phyloP scores from a whole-genome alignment of 2,888 invertebrate genomes.

The Trissoscelio sp. region DNA sequence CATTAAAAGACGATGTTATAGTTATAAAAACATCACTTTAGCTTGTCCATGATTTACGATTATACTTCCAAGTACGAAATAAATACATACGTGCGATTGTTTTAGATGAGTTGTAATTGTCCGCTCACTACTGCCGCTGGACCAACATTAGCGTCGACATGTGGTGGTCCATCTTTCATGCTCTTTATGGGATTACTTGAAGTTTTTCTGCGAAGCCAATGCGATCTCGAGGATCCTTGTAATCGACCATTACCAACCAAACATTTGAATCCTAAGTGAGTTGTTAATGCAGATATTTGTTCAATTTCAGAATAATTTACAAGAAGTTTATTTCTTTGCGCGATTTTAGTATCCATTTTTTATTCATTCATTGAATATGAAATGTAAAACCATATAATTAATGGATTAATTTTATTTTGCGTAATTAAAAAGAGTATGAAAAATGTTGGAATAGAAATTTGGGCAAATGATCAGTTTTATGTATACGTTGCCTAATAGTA shows the following conservation, averaged over 20 bases:
- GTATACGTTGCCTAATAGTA: conserved; percentile 33
- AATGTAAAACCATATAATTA: too few species aligned
- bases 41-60: conserved; percentile 23
- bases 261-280: conserved; percentile 78
- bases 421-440: background rate
- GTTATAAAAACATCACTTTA: conserved; percentile 35
- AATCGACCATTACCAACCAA: conserved; percentile 86
- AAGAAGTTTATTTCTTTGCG: too few species aligned
- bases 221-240: conserved; percentile 94
- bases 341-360: too few species aligned
- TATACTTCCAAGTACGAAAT: conserved; percentile 14
- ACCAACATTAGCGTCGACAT: conserved; percentile 93
- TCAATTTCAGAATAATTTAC: too few species aligned
- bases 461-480: conserved; percentile 27
- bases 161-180: conserved; percentile 94
- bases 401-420: too few species aligned
- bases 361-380: too few species aligned
- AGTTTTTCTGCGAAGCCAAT: conserved; percentile 93
- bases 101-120: conserved; percentile 88
- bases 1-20: conserved; percentile 4
- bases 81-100: conserved; percentile 48
- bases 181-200: conserved; percentile 95
- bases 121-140: conserved; percentile 90
- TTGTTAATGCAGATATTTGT: too few species aligned
- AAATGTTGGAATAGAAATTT: conserved; percentile 7